These are phyloP conservation scores for Chionomys nivalis DNA, from an alignment of 2,113 vertebrate genomes.

Conservation along the genomic window DNA sequence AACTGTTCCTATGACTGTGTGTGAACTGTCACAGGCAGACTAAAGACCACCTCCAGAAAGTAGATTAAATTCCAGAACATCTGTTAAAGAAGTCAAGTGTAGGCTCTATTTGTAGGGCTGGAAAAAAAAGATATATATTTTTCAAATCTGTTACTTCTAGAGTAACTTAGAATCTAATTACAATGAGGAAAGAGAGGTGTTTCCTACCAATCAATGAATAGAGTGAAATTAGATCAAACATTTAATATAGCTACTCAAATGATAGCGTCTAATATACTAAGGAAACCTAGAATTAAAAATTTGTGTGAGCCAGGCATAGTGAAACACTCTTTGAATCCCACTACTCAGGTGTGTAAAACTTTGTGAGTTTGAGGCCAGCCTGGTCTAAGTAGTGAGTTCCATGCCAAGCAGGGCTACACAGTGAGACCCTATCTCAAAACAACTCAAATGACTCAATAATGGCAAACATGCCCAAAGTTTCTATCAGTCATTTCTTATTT, in stretches of 20 bases:
- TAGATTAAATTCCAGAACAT: not conserved
- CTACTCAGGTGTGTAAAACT: not conserved
- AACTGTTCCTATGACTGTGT: not conserved
- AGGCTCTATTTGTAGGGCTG: not conserved
- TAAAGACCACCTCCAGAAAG: not conserved
- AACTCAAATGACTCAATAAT: not conserved
- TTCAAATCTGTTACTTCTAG: not conserved
- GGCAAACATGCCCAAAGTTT: not conserved
- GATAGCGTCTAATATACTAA: not conserved
- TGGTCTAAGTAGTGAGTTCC: not conserved
- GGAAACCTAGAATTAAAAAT: not conserved
- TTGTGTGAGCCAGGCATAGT: not conserved
- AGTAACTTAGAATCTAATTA: conserved; percentile 19
- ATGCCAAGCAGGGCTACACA: not conserved
- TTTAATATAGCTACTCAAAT: not conserved
- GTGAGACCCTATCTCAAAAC: not conserved
- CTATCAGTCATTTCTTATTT: conserved; percentile 28
- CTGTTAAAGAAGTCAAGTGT: not conserved
- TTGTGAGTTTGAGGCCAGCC: not conserved
- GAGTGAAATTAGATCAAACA: not conserved
- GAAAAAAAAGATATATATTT: not conserved
- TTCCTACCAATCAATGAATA: not conserved
- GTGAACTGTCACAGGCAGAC: not conserved
- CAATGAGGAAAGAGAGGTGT: not conserved
- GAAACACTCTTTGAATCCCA: not conserved